Conservation (phyloP, 2,797 vertebrate species). For the Capromys pilorides region DNA sequence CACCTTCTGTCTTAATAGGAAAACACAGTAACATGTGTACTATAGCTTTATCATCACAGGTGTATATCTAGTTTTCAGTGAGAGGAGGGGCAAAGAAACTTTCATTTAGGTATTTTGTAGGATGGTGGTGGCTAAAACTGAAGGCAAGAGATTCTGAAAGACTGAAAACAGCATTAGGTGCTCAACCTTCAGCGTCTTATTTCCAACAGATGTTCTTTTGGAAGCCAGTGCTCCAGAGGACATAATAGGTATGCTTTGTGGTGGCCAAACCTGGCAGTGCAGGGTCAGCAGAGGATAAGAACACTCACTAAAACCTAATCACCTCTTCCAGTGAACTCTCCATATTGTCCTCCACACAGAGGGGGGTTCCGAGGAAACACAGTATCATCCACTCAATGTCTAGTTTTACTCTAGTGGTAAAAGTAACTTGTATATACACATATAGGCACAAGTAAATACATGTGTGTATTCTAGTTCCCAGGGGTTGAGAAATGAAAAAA, state of each 20-base stretch:
- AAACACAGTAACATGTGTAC: background rate
- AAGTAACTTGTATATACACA: background rate
- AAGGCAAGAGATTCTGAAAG: background rate
- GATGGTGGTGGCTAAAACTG: background rate
- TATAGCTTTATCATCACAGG: background rate
- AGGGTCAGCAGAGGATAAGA: slow-evolving; percentile 94
- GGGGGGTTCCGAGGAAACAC: background rate
- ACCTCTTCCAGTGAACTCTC: slow-evolving; percentile 92
- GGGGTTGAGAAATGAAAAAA: slow-evolving; percentile 16
- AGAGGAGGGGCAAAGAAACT: background rate
- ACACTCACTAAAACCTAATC: slow-evolving; percentile 90
- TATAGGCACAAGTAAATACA: too few species aligned
- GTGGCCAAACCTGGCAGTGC: slow-evolving; percentile 94
- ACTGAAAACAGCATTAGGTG: background rate
- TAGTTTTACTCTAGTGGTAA: slow-evolving; percentile 74
- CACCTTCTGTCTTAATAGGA: background rate
- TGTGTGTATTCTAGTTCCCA: slow-evolving; percentile 22
- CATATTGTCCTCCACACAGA: slow-evolving; percentile 85
- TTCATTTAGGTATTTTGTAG: background rate
- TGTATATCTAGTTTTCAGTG: background rate
- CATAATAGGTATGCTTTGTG: slow-evolving; percentile 92
- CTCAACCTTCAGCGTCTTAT: background rate
- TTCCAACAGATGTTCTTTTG: background rate
- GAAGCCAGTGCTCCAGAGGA: slow-evolving; percentile 95
- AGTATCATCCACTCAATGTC: slow-evolving; percentile 41